phyloP scores from a whole-genome alignment of 1,140 invertebrate genomes.

The Potamilus streckersoni region DNA sequence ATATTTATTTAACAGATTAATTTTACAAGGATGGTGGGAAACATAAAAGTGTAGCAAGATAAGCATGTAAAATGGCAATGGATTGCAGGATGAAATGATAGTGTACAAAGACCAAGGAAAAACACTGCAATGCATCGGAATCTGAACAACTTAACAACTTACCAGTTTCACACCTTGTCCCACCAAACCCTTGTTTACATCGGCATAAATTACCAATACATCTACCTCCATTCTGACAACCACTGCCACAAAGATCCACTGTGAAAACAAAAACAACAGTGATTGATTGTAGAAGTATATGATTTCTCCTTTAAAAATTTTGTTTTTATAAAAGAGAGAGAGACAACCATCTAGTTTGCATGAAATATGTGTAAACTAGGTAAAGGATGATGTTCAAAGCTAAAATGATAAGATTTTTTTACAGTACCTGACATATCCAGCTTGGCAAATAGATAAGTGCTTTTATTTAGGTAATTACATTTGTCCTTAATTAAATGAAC shows the following conservation, averaged over 20 bases:
- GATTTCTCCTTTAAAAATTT: no score
- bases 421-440: neutral
- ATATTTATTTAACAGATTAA: neutral
- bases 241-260: conserved; percentile 82
- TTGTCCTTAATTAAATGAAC: no score
- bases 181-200: conserved; percentile 87
- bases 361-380: neutral
- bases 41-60: no score
- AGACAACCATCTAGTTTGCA: neutral
- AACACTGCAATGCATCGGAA: neutral
- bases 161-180: conserved; percentile 85
- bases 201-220: conserved; percentile 89
- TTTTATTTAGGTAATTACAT: no score
- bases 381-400: neutral
- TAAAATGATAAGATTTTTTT: neutral
- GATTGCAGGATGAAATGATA: no score
- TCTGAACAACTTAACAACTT: conserved; percentile 26
- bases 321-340: neutral
- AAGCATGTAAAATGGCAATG: no score
- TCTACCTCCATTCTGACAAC: conserved; percentile 85
- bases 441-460: no score
- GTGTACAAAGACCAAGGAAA: no score
- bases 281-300: neutral
- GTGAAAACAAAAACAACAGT: conserved; percentile 17
- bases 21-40: no score